A percentile compares a stretch with the other conserved stretches of the same genome.
phyloP scores from a whole-genome alignment of 2,888 invertebrate species.

The Drosophila quasianomalipes region DNA sequence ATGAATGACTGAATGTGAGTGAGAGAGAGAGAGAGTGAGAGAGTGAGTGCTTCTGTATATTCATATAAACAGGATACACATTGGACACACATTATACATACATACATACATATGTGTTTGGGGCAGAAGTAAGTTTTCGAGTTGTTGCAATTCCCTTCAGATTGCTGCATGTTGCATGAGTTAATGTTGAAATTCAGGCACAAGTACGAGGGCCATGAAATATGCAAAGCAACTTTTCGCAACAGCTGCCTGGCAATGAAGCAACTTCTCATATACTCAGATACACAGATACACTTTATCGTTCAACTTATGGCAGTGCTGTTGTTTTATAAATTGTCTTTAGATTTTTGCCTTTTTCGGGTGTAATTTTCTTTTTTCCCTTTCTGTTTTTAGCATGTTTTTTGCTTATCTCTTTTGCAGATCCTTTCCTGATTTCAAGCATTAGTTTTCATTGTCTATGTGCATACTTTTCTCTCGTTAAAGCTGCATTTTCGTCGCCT shows the following conservation, averaged over 20 bases:
- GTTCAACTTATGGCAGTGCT: slow-evolving; percentile 35
- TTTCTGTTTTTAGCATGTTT: slow-evolving; percentile 9
- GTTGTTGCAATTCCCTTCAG: slow-evolving; percentile 54
- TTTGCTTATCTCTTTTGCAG: slow-evolving; percentile 2
- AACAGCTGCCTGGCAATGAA: slow-evolving; percentile 27
- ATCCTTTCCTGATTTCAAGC: slow-evolving; percentile 24
- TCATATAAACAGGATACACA: slow-evolving; percentile 3
- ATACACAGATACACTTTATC: slow-evolving; percentile 42
- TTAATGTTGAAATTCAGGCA: slow-evolving; percentile 62
- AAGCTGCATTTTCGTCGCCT: slow-evolving; percentile 65
- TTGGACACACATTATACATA: background rate
- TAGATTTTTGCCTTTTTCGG: slow-evolving; percentile 30
- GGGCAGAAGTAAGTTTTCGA: slow-evolving; percentile 24
- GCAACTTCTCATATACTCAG: slow-evolving; percentile 29
- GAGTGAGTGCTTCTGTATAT: slow-evolving; percentile 26
- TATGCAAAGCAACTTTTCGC: slow-evolving; percentile 73
- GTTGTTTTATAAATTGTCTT: slow-evolving; percentile 49
- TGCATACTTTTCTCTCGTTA: slow-evolving; percentile 32
- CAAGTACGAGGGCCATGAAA: slow-evolving; percentile 59
- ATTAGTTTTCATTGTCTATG: slow-evolving; percentile 53
- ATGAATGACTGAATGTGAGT: slow-evolving; percentile 15
- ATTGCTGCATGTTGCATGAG: slow-evolving; percentile 55
- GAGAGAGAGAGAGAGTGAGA: background rate
- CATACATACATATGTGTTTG: background rate
- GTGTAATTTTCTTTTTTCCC: slow-evolving; percentile 8